Base-by-base conservation (phyloP, 2,113 vertebrate genomes). In the Corythornis cristatus region DNA sequence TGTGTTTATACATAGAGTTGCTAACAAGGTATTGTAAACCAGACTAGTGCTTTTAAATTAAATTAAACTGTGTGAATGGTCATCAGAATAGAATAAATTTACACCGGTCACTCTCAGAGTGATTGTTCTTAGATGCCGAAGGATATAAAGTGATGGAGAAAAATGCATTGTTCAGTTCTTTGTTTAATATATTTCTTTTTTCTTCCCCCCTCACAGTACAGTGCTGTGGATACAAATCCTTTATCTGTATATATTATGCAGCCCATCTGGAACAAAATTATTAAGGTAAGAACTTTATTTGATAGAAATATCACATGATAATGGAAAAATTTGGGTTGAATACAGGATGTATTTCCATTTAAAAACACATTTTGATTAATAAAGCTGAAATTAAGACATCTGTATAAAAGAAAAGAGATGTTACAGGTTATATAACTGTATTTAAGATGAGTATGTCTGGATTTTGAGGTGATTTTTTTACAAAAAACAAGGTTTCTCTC, bases 211-310 rank as follows among this genome's bases (percentile, higher is more conserved):
- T 33, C 33, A 35, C 90, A 98, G 97, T 97, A 98, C 86, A 97
- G 90, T 92, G 97, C 97, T 80, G 96, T 97, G 95, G 97, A 98
- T 91, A 98, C 97, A 93, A 98, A 97, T 80, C 96, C 97, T 65
- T 92, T 97, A 83, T 97, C 97, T 56, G 93, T 98, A 70, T 96
- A 97, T 78, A 62, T 97, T 91, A 97, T 98, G 97, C 98, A 97
- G 20, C 97, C 96, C 56, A 89, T 97, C 81, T 97, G 97, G 96
- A 95, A 97, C 67, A 91, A 93, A 95, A 94, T 98, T 81, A 95
- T 97, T 70, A 95, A 97, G 97, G 97, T 97, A 93, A 96, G 96
- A 71, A 42, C 88, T 54, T 67, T 40, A 42, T 53, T 85, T 56
- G 61, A 64, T 73, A 42, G 67, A 82, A 86, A 37, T 12, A 16